Percentiles rank a stretch among this genome's conserved stretches.
Conservation (phyloP, 2,888 invertebrate genomes). For the Fragum fragum region DNA sequence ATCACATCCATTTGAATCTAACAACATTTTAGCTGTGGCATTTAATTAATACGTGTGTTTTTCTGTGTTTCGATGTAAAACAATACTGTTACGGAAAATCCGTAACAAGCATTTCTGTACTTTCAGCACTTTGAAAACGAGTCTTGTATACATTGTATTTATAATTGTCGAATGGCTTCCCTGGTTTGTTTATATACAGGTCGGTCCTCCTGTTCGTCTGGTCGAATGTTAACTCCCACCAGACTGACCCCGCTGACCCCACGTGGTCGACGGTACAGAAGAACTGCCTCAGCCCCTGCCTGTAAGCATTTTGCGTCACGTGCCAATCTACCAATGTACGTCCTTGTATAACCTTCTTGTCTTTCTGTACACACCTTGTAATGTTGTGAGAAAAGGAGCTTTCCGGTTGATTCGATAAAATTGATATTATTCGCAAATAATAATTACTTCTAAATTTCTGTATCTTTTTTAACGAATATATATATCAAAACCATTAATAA, state of each 20-base stretch:
- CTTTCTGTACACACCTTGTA: slow-evolving; percentile 1
- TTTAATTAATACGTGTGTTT: too few species aligned
- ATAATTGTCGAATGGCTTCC: slow-evolving; percentile 6
- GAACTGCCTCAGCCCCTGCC: slow-evolving; percentile 25
- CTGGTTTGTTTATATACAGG: slow-evolving; percentile 17
- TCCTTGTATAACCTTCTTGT: slow-evolving; percentile 11
- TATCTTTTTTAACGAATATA: too few species aligned
- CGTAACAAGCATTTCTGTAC: too few species aligned
- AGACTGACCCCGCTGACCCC: slow-evolving; percentile 5
- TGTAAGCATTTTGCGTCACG: slow-evolving; percentile 27
- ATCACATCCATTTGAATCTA: too few species aligned
- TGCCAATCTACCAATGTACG: slow-evolving; percentile 21
- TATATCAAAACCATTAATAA: too few species aligned
- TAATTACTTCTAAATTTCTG: too few species aligned
- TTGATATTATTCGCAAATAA: too few species aligned
- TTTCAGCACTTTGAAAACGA: too few species aligned
- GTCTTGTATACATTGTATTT: not conserved
- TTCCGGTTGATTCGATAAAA: too few species aligned
- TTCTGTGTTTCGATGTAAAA: too few species aligned
- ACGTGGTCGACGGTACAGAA: slow-evolving; percentile 12
- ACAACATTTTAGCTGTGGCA: too few species aligned
- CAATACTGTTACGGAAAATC: too few species aligned
- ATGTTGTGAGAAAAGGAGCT: slow-evolving; percentile 1
- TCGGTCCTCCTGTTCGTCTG: slow-evolving; percentile 25
- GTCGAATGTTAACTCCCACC: slow-evolving; percentile 11